Evolutionary conservation across 2,113 vertebrate genomes (phyloP), one percentile per base, ranked within the genome.

Genomic region (Dipodomys stephensi): DNA sequence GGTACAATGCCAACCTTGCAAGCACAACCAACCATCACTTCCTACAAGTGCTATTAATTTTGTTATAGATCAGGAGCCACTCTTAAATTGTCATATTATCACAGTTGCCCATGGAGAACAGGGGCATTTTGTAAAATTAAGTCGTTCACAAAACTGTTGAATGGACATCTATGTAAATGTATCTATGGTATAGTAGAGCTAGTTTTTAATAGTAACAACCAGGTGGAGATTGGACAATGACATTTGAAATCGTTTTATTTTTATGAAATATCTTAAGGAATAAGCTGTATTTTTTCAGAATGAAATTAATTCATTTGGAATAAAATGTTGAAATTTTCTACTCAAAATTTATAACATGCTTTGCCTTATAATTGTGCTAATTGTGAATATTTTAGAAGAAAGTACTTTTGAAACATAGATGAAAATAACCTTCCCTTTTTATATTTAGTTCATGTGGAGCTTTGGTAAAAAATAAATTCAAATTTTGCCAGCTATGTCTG

Each of bases 41-140:
- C 25, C 32, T 11, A 71, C 35, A 23, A 28, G 11, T 85, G 11
- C 39, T 73, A 60, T 89, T n/a, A 15, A 32, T 92, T 71, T 89
- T 71, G 22, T 88, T 62, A 74, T 92, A 44, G 72, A 64, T 82
- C 18, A 60, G 49, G 44, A 87, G 16, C 4, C 77, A 32, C 67
- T 80, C 82, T 88, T 89, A 83, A 69, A 76, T 65, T 80, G 85
- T 25, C 22, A 67, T 13, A 74, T 83, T 92, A 76, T 71, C 85
- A 25, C 49, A 27, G 86, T 74, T 82, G 49, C 19, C 86, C 6
- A 35, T 28, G 4, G n/a, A 87, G 39, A 87, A 71, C 49, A 65
- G 32, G 68, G 83, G n/a, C 0, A 90, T 27, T 88, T 90, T 92
- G 32, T 46, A 68, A 44, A 74, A 91, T 64, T 81, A 94, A 90